Evolutionary conservation across 2,797 vertebrate species (phyloP), one percentile per base, ranked within the genome.

Genomic region (Brachyalestes nurse): DNA sequence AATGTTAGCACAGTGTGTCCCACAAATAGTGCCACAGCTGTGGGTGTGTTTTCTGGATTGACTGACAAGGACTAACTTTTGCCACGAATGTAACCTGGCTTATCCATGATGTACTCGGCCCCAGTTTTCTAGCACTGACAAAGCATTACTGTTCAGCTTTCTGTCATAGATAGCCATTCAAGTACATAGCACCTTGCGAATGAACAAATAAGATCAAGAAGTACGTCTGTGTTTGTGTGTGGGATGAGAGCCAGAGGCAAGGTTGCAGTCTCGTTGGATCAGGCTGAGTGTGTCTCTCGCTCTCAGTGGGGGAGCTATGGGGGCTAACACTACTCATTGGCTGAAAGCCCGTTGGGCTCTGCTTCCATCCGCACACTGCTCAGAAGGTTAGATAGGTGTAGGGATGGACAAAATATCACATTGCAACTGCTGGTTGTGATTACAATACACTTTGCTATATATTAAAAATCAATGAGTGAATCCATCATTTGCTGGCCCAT

Each of bases 71-170:
- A 53, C 25, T 66, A 19, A 60, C 53, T 81, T 75, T 28, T 74
- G 77, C 64, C 67, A 81, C 45, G 34, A 16, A 47, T 38, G 64
- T 84, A 75, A 76, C 67, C 60, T 57, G 72, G 69, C 49, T 38
- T 61, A 82, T 83, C 58, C 70, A 55, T 87, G 79, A 77, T 66
- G 61, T 14, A 47, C 47, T 61, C 42, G 34, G 70, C 71, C 25
- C 62, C 60, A 66, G 47, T 58, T 64, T 80, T 34, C 70, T 55
- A 67, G 38, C 23, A 77, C 79, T 83, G 82, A 87, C 74, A 72
- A 77, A 83, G 64, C 60, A 49, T 72, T 25, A 51, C 75, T 60
- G 49, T 82, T 40, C 57, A 23, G 23, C 61, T 60, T 60, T 77
- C 55, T 55, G 75, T 64, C 55, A 58, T 69, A 58, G 25, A 62